These are phyloP conservation scores for Serrognathus titanus DNA, from an alignment of 2,888 invertebrate species.

Conservation along the genomic window DNA sequence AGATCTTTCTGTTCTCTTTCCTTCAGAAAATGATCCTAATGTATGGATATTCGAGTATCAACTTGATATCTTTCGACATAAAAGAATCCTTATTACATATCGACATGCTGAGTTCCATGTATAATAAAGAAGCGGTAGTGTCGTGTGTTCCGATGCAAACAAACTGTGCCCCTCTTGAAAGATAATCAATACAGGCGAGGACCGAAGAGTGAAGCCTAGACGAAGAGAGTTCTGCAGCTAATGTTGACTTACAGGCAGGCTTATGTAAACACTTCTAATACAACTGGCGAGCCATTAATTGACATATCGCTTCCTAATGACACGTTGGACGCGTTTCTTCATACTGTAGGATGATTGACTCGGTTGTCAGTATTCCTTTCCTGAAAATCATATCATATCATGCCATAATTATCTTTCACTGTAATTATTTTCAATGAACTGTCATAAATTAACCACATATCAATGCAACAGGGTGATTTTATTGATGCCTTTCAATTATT, in stretches of 20 bases:
- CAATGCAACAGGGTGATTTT: too few relatives aligned
- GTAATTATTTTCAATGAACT: too few relatives aligned
- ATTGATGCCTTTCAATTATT: too few relatives aligned
- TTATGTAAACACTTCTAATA: constrained; percentile 32
- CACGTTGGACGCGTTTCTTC: constrained; percentile 2
- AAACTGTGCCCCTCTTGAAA: constrained; percentile 36
- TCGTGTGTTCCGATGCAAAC: constrained; percentile 40
- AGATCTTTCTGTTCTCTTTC: not conserved
- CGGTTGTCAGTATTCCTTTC: too few relatives aligned
- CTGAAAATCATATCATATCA: too few relatives aligned
- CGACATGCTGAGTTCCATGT: constrained; percentile 9
- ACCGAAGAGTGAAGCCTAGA: constrained; percentile 8
- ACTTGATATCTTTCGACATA: constrained; percentile 15
- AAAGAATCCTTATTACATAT: constrained; percentile 20
- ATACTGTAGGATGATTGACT: too few relatives aligned
- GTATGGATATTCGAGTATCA: constrained; percentile 2
- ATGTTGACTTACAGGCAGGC: constrained; percentile 35
- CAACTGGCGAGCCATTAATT: constrained; percentile 33
- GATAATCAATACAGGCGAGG: constrained; percentile 35
- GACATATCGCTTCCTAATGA: constrained; percentile 29
- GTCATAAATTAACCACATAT: too few relatives aligned
- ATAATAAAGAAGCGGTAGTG: constrained; percentile 34
- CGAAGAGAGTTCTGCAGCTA: constrained; percentile 17
- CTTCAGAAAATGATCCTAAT: not conserved
- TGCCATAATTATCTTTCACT: too few relatives aligned